A percentile compares a stretch with the other conserved stretches of the same genome.
phyloP scores from a whole-genome alignment of 2,113 vertebrate species.

The Geothlypis trichas region DNA sequence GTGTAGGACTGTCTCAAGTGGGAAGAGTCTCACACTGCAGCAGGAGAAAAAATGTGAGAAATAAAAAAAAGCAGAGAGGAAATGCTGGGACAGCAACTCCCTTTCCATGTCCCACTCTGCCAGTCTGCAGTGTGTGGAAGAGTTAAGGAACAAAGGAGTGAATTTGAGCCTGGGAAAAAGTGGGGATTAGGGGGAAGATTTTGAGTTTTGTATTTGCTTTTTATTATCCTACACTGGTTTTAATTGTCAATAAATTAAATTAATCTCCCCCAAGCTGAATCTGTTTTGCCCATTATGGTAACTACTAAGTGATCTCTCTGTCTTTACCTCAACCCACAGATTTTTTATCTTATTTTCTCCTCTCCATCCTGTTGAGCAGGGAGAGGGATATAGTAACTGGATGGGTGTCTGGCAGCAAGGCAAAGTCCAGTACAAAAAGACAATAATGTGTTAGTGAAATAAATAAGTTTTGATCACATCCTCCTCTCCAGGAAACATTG shows the following conservation, averaged over 20 bases:
- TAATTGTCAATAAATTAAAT: neutral
- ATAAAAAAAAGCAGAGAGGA: neutral
- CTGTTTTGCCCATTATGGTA: neutral
- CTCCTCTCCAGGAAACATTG: neutral
- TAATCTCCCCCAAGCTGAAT: neutral
- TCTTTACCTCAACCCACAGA: neutral
- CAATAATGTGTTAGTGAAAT: neutral
- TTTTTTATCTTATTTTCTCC: neutral
- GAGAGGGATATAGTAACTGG: neutral
- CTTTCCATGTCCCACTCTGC: neutral
- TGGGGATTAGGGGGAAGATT: fast-evolving
- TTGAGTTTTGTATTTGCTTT: neutral
- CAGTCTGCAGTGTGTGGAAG: neutral
- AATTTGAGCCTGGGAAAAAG: neutral
- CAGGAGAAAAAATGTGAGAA: neutral
- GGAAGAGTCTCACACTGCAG: neutral
- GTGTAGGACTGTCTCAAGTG: neutral
- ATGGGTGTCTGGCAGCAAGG: neutral
- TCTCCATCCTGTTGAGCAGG: neutral
- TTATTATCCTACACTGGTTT: neutral
- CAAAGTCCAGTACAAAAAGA: neutral
- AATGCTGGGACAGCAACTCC: neutral
- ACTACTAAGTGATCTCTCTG: neutral
- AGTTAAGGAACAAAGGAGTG: neutral
- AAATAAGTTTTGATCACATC: neutral